These are phyloP conservation scores for Temnothorax curvispinosus DNA, from an alignment of 1,140 invertebrate genomes.

Conservation along the genomic window DNA sequence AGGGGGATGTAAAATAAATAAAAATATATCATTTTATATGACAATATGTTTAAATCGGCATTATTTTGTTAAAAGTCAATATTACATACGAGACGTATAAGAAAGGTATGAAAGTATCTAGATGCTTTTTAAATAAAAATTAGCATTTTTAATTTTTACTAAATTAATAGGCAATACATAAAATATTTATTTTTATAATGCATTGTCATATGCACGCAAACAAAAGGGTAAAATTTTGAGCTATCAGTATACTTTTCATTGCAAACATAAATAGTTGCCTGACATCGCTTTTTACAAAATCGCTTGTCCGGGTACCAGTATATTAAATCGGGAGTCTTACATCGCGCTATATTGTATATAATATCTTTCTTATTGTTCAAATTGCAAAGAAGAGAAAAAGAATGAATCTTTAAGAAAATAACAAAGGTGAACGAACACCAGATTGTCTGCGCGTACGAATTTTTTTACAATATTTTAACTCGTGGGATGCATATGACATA, in stretches of 20 bases:
- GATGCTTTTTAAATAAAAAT: background rate
- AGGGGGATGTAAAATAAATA: background rate
- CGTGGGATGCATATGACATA: background rate
- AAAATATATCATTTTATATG: background rate
- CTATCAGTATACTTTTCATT: background rate
- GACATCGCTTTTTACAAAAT: slow-evolving; percentile 39
- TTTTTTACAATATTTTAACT: slow-evolving; percentile 47
- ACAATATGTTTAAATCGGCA: background rate
- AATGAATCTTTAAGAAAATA: background rate
- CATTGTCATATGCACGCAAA: background rate
- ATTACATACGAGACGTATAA: background rate
- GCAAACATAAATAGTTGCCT: background rate
- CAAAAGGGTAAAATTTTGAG: background rate
- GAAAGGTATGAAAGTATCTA: background rate
- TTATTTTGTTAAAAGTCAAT: background rate
- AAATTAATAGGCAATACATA: background rate
- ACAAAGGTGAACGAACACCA: background rate
- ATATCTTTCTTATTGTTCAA: slow-evolving; percentile 11
- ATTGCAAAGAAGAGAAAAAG: slow-evolving; percentile 12
- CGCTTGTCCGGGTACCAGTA: slow-evolving; percentile 41
- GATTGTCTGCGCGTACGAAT: slow-evolving; percentile 15
- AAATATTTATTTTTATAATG: background rate
- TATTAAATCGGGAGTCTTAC: slow-evolving; percentile 22
- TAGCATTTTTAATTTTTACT: background rate
- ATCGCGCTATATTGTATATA: slow-evolving; percentile 27